Evolutionary conservation across 2,113 vertebrate genomes (phyloP), one percentile per base, ranked within the genome.

Genomic region (Spheniscus mendiculus): DNA sequence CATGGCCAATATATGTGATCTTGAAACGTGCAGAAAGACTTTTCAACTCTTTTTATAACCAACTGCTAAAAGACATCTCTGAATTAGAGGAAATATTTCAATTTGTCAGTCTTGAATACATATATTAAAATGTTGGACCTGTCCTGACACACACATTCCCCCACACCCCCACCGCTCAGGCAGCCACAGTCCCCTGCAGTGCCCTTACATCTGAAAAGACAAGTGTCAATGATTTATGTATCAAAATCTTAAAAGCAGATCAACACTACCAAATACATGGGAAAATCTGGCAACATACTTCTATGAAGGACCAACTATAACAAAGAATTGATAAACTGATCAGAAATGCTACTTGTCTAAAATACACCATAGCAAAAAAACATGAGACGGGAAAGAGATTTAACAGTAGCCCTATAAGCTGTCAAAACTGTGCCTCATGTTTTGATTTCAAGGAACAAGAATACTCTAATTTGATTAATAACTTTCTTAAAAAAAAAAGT

Each of bases 331-430:
- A 53, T n/a, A 61, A 74, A 53, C 19, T 36, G 21, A 42, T 69
- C 17, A 69, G 45, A 62, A 69, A 55, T 8, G 7, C 9, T 30
- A 17, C 11, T 72, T 56, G 10, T 44, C 34, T 56, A 38, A 87
- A 76, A 61, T 5, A 47, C 2, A 32, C 12, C 14, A 23, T 1
- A 61, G 16, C 2, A 90, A 87, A 80, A 83, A 67, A 67, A 5
- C 23, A 82, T 5, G 7, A 69, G 38, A 72, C 0, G 0, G 5
- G 15, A 79, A 89, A 44, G 13, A 67, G 4, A 71, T 38, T 84
- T 67, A 42, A 29, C 4, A 30, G 22, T 15, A 71, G 34, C 30
- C 17, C 21, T 40, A 38, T 17, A 30, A 36, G 21, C 7, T 71
- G 40, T 19, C 40, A 81, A 62, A 69, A 62, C 10, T 42, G 5